Base-by-base conservation (phyloP, 1,140 invertebrate species). In the Samia ricini region DNA sequence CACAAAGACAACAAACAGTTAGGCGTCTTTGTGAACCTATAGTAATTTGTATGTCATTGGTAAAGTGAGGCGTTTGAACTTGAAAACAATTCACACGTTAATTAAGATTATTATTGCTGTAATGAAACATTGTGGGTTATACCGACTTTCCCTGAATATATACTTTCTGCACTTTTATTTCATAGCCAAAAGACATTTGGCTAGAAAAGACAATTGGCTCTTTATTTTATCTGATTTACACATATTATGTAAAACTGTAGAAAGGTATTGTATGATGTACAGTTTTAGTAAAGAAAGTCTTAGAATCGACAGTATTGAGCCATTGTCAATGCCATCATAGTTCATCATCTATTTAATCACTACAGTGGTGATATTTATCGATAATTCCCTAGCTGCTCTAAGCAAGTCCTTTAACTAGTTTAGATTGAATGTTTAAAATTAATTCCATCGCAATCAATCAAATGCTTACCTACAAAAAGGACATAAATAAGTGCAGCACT, bases 31-130 rank as follows among this genome's bases (percentile, higher is more conserved):
- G 74, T 77, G 68, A 71, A 76, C 66, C 60, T 64, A 61, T 69
- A 66, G 65, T 70, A 71, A 79, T 79, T 77, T 76, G 75, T 79
- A 71, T 79, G 77, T 79, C 75, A 80, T 69, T 71, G 70, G 51
- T 73, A 66, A 65, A 42, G 57, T 64, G 48, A 69, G 73, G 66
- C 62, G 61, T 63, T 71, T 79, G 72, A 79, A 77, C 77, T 74
- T 71, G 55, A 36, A 48, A 26, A 36, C 57, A 48, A 66, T 33
- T 20, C 33, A 7, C 24, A 56, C 15, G 54, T 56, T 56, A 5
- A 56, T 19, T 24, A 29, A 15, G 15, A 42, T 12, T 15, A 42
- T 0, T 21, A 2, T 6, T 1, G 4, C n/a, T 15, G 1, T 42
- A 15, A 42, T 42, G 4, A 51, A n/a, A 18, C 49, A 51, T 52